These are phyloP conservation scores for Lophura nycthemera DNA, from an alignment of 2,113 vertebrate species.

Conservation along the genomic window DNA sequence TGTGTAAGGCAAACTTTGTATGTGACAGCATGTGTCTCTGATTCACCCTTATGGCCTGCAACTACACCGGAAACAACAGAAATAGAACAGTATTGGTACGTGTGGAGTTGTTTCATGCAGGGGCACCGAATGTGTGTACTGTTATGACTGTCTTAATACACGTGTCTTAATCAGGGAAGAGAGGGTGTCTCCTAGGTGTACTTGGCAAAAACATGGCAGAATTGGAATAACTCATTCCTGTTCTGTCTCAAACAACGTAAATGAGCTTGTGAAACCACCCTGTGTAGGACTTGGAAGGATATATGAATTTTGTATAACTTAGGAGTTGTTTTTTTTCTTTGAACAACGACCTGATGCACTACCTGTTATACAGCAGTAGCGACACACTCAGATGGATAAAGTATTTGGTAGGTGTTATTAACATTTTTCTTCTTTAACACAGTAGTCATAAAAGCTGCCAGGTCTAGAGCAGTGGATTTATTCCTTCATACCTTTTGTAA, in stretches of 20 bases:
- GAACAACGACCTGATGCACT: background rate
- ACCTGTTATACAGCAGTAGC: background rate
- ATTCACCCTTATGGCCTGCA: background rate
- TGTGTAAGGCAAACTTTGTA: background rate
- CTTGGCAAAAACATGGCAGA: background rate
- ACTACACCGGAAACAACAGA: background rate
- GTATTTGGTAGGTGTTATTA: background rate
- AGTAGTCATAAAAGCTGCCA: background rate
- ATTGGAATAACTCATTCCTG: background rate
- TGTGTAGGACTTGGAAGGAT: background rate
- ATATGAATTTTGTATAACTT: background rate
- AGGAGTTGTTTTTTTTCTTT: background rate
- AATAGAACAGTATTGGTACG: background rate
- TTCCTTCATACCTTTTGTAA: background rate
- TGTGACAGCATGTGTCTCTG: background rate
- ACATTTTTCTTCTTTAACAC: background rate
- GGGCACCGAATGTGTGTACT: background rate
- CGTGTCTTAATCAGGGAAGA: background rate
- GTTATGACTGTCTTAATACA: background rate
- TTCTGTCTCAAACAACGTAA: background rate
- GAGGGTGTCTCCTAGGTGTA: background rate
- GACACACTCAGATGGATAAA: background rate
- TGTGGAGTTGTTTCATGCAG: background rate
- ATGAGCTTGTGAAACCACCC: background rate
- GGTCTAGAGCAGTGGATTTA: background rate